phyloP scores from a whole-genome alignment of 2,797 vertebrate species.

The Tauraco hartlaubi region DNA sequence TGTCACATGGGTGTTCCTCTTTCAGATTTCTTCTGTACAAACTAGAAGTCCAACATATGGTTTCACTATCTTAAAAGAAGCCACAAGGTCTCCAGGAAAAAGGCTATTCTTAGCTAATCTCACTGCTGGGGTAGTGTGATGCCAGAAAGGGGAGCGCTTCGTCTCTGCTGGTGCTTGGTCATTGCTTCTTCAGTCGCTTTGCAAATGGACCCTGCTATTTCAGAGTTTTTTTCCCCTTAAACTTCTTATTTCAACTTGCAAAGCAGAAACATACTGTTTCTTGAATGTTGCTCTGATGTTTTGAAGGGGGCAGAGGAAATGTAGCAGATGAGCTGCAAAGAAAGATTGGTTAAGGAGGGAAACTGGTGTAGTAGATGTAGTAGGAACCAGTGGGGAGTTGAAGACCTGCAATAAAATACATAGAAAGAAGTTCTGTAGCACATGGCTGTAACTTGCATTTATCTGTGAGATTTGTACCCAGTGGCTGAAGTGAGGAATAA shows the following conservation, averaged over 20 bases:
- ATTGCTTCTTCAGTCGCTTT: background rate
- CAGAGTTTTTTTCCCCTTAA: background rate
- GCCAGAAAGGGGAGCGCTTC: background rate
- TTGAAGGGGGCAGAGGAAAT: background rate
- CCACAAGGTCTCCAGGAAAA: background rate
- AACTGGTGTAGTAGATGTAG: background rate
- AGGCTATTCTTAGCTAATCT: background rate
- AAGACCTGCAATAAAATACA: background rate
- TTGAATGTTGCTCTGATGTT: background rate
- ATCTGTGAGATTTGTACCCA: background rate
- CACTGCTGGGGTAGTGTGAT: background rate
- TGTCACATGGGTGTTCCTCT: background rate
- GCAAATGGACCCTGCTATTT: background rate
- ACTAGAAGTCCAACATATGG: background rate
- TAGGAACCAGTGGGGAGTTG: background rate
- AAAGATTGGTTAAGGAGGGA: background rate
- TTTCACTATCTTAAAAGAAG: background rate
- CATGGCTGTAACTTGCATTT: background rate
- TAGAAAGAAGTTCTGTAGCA: background rate
- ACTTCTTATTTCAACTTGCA: background rate
- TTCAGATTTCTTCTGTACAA: background rate
- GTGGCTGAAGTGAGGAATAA: background rate
- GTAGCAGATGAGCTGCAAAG: background rate
- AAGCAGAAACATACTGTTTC: background rate
- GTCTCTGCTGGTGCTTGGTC: background rate